Percentiles rank a stretch among this genome's conserved stretches.
phyloP scores from a whole-genome alignment of 92 coral and sea anemone genomes.

The Bergia puertoricense region DNA sequence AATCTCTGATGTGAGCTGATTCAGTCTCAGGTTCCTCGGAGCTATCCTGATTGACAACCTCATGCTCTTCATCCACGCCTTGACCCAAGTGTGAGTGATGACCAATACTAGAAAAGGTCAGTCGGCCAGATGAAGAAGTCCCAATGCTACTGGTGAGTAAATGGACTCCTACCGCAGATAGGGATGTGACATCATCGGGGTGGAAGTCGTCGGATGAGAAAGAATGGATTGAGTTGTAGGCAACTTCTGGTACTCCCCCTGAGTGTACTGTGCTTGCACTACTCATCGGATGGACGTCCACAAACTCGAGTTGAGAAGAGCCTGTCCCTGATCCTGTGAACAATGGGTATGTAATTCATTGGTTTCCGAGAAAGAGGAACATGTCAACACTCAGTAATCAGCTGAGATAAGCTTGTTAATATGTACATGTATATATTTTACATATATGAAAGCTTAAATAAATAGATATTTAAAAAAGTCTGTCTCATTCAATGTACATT shows the following conservation, averaged over 20 bases:
- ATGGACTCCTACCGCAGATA: conserved; percentile 78
- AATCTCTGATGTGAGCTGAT: conserved; percentile 52
- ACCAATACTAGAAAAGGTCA: conserved; percentile 64
- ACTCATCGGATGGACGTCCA: conserved; percentile 49
- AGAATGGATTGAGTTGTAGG: conserved; percentile 83
- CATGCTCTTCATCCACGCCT: conserved; percentile 57
- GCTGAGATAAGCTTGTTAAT: not conserved
- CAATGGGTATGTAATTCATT: conserved; percentile 41
- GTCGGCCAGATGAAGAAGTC: conserved; percentile 73
- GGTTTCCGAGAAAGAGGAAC: not conserved
- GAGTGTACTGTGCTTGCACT: conserved; percentile 63
- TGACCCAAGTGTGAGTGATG: conserved; percentile 25
- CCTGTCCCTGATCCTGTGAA: conserved; percentile 44
- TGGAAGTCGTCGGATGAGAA: conserved; percentile 81
- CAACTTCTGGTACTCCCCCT: conserved; percentile 71
- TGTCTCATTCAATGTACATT: no score
- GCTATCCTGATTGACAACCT: conserved; percentile 58
- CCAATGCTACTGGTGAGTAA: conserved; percentile 72
- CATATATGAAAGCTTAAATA: no score
- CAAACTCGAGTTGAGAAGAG: conserved; percentile 53
- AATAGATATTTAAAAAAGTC: no score
- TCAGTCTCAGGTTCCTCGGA: conserved; percentile 32
- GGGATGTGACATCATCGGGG: conserved; percentile 81
- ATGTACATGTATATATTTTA: not conserved
- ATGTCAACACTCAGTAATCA: not conserved